Conservation (phyloP, 2,888 invertebrate species). For the Liopterus haemorrhoidalis region DNA sequence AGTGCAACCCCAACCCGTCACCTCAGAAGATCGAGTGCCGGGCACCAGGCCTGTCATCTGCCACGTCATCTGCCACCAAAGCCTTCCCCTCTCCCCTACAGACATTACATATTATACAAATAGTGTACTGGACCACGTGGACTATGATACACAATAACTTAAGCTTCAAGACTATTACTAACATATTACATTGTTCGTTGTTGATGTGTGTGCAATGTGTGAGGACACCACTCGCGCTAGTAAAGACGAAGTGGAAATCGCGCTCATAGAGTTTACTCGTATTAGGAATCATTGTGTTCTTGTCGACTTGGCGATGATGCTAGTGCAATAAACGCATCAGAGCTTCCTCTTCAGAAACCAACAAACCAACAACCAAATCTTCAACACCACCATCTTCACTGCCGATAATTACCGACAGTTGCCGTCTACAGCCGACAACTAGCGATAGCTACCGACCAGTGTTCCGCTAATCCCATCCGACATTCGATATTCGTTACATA, state of each 20-base stretch:
- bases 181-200: slow-evolving; percentile 43
- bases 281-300: slow-evolving; percentile 23
- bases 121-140: slow-evolving; percentile 36
- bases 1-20: slow-evolving; percentile 37
- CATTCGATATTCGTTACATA: no score
- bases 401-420: no score
- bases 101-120: slow-evolving; percentile 21
- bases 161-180: slow-evolving; percentile 37
- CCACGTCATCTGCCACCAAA: slow-evolving; percentile 33
- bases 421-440: no score
- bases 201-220: slow-evolving; percentile 45
- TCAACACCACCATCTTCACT: no score
- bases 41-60: slow-evolving; percentile 38
- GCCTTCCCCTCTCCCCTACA: slow-evolving; percentile 13
- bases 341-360: no score
- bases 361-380: no score
- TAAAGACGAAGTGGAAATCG: slow-evolving; percentile 41
- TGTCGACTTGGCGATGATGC: slow-evolving; percentile 14
- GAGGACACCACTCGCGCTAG: slow-evolving; percentile 42
- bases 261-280: slow-evolving; percentile 22
- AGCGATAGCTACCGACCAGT: no score
- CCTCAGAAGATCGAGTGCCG: slow-evolving; percentile 36
- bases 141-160: slow-evolving; percentile 28
- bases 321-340: no score
- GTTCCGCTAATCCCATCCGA: no score